Evolutionary conservation across 30 jellyfish, hydroid and myxozoan genomes (phyloP), one percentile per base, ranked within the genome.

Genomic region (Pelagia noctiluca): DNA sequence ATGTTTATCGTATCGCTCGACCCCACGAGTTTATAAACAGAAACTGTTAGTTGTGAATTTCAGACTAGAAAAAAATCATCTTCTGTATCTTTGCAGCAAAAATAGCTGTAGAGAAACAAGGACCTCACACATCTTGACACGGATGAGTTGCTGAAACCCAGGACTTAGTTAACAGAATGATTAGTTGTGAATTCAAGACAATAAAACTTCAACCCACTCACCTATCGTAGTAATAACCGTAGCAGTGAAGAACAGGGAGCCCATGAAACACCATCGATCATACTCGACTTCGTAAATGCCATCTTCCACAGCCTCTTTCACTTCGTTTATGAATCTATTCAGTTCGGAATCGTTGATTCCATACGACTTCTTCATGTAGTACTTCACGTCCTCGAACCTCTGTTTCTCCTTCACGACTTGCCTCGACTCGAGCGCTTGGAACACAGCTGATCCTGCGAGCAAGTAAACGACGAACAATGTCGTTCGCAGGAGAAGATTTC

Each of bases 191-290:
- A n/a, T n/a, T n/a, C n/a, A n/a, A n/a, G n/a, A n/a, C n/a, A n/a
- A n/a, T n/a, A n/a, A n/a, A n/a, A n/a, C n/a, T n/a, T n/a, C n/a
- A n/a, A n/a, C n/a, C 57, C 57, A 8, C 96, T 78, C 57, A 92
- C 98, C 98, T 3, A 92, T 92, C 4, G 98, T 92, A 0, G 98
- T 92, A 61, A 92, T 79, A 26, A 92, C 98, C 0, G 98, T 92
- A 2, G 98, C 96, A 5, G 98, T 66, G 42, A 92, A 92, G 75
- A 92, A 84, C 16, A 92, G 75, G 0, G 98, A 92, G 25, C 98
- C 98, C 90, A 92, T 69, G 76, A 92, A 92, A 23, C 98, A 75
- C 98, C 98, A 92, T 5, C 98, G 90, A 53, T 92, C 95, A 68
- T 85, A 92, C 28, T 92, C 96, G 25, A 85, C 94, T 19, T 92